Base-by-base conservation (phyloP, 2,113 vertebrate species). In the Oncorhynchus kisutch region DNA sequence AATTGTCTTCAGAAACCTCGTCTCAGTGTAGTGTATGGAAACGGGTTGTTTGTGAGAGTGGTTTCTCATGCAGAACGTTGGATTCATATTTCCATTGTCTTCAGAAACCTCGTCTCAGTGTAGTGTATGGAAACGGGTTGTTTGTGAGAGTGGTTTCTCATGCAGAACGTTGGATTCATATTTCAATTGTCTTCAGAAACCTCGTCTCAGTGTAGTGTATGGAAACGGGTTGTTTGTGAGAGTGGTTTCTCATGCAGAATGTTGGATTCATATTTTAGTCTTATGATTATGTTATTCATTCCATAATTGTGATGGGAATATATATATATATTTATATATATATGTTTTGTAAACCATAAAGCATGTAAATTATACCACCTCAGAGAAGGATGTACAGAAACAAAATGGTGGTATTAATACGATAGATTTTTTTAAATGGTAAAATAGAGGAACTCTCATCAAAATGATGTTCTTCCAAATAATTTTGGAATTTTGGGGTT, bases 21-120 rank as follows among this genome's bases (percentile, higher is more conserved):
- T 67, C 65, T 67, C 65, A 31, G 65, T 67, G 65, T 67, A 67
- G 20, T 7, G 16, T 29, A 67, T 67, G 65, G 29, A 29, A 67
- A 67, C 12, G 2, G 31, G 20, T 34, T 34, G 31, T 45, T 68
- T 68, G 67, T 68, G 20, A 0, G 9, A 67, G 62, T n/a, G 6
- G 22, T n/a, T 54, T 18, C 51, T 16, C 51, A 54, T 54, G 51
- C 51, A 54, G 51, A 54, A 18, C 12, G 65, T 31, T 73, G 11
- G 5, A 64, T 39, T 62, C 59, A 57, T 29, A 59, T 27, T 29
- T 3, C n/a, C n/a, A 60, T 60, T 60, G 20, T 60, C 20, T 67
- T 67, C 16, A 67, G 29, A 31, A 29, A 31, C 27, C 16, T 67
- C 5, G 31, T 67, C 65, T 67, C 65, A 31, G 65, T 67, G 65